Conservation (phyloP, 92 coral and sea anemone genomes). For the Siderastrea radians region DNA sequence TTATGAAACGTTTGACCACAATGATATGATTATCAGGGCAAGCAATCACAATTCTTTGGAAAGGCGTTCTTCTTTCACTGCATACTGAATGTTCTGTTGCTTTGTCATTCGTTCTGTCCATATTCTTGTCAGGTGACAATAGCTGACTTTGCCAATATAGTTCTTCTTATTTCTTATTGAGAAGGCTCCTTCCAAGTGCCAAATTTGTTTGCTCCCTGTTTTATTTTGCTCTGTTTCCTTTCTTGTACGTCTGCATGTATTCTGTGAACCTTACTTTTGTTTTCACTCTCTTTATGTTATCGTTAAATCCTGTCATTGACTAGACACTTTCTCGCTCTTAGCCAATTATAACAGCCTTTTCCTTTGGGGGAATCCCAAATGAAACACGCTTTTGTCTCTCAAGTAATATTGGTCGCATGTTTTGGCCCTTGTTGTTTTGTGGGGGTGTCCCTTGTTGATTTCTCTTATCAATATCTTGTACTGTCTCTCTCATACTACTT, state of each 20-base stretch:
- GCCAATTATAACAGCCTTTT: neutral
- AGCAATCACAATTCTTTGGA: conserved; percentile 42
- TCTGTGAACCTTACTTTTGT: neutral
- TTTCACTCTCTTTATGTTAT: conserved; percentile 1
- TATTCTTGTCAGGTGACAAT: neutral
- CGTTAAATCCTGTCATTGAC: neutral
- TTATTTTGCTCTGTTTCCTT: neutral
- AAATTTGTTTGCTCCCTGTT: neutral
- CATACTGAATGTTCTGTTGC: neutral
- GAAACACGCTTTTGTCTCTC: neutral
- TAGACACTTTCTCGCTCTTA: neutral
- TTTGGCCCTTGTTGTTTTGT: neutral
- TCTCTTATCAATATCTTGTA: neutral
- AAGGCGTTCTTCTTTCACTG: conserved; percentile 2
- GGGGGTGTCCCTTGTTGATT: conserved; percentile 7
- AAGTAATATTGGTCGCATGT: neutral
- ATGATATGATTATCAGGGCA: conserved; percentile 53
- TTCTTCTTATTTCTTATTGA: neutral
- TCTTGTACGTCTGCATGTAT: neutral
- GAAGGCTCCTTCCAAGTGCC: neutral
- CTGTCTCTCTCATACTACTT: neutral
- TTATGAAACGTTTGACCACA: conserved; percentile 33
- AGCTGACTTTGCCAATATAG: neutral
- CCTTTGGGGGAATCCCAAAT: conserved; percentile 12
- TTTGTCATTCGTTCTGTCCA: conserved; percentile 15